A percentile compares a stretch with the other conserved stretches of the same genome.
Evolutionary conservation across 2,888 invertebrate genomes (phyloP).

Genomic region (Chromoteleia sp.): DNA sequence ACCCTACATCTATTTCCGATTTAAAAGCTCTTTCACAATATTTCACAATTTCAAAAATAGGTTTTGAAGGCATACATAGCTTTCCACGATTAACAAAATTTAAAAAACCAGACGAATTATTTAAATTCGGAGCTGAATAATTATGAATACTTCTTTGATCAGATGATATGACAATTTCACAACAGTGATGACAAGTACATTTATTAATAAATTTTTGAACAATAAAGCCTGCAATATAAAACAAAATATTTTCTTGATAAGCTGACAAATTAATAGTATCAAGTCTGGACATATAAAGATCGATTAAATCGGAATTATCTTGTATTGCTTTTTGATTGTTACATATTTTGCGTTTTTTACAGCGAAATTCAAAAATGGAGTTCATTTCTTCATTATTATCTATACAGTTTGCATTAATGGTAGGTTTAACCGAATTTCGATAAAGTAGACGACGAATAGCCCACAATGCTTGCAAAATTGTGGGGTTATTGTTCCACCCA

Average conservation of each 20-base stretch:
- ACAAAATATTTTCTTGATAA: constrained; percentile 4
- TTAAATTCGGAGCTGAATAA: constrained; percentile 3
- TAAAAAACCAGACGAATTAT: constrained; percentile 17
- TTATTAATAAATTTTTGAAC: neutral
- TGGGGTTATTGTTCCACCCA: constrained; percentile 15
- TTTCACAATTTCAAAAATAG: constrained; percentile 4
- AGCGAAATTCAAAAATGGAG: neutral
- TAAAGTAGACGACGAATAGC: constrained; percentile 7
- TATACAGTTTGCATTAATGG: constrained; percentile 17
- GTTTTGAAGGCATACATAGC: constrained; percentile 9
- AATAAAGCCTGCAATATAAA: neutral
- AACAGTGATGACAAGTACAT: neutral
- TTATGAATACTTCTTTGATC: neutral
- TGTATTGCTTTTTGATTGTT: neutral
- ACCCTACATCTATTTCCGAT: constrained; percentile 6
- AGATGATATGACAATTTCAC: constrained; percentile 1
- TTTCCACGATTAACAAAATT: constrained; percentile 32
- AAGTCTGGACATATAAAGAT: neutral
- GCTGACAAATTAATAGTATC: neutral
- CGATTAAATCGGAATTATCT: neutral
- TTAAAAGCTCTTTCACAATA: constrained; percentile 12
- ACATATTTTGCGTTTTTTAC: neutral
- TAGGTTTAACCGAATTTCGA: constrained; percentile 3
- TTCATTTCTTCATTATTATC: neutral
- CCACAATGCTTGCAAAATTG: constrained; percentile 17